Evolutionary conservation across 2,113 vertebrate genomes (phyloP), one percentile per base, ranked within the genome.

Genomic region (Sphaerodactylus townsendi): DNA sequence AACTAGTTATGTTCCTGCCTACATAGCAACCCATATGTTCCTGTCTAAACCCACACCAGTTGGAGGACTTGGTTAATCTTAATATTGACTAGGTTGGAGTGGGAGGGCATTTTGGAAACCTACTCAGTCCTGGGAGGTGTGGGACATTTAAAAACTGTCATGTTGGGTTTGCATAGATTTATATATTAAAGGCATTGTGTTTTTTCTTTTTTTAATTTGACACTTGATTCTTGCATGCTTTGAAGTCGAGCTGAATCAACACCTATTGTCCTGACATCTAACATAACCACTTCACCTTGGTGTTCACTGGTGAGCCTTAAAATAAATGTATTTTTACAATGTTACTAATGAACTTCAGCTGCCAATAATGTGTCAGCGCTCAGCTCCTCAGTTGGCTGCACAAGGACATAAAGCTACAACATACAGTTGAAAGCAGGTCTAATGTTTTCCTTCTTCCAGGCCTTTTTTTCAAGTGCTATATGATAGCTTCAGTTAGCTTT

Each of bases 401-500:
- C n/a, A 35, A 28, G 23, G 23, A 35, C 6, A 37, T 64, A 21
- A 33, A 13, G 21, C 44, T 75, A 30, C 41, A 44, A 68, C 68
- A 41, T 39, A 62, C 25, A 10, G 25, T 39, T 39, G 44, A 46
- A 83, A 75, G 48, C 10, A n/a, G 44, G 14, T 39, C 35, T 76
- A 15, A 5, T 39, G 53, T 50, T 73, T 62, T 83, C 59, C 44
- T 53, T 72, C 17, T 41, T 79, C 28, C 39, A 21, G 23, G 39
- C 35, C 19, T 19, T 79, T 25, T 39, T 85, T 85, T 82, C 46
- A 9, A 2, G 28, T 46, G 68, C n/a, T 81, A 0, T 70, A 53
- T 80, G 56, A 65, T 23, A 14, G 65, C 69, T 78, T 86, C 46
- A 2, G 76, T 44, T 85, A 86, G 80, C 17, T 50, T 44, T 37